These are phyloP conservation scores for Crossaster papposus DNA, from an alignment of 53 echinoderm and acorn worm species.

Conservation along the genomic window DNA sequence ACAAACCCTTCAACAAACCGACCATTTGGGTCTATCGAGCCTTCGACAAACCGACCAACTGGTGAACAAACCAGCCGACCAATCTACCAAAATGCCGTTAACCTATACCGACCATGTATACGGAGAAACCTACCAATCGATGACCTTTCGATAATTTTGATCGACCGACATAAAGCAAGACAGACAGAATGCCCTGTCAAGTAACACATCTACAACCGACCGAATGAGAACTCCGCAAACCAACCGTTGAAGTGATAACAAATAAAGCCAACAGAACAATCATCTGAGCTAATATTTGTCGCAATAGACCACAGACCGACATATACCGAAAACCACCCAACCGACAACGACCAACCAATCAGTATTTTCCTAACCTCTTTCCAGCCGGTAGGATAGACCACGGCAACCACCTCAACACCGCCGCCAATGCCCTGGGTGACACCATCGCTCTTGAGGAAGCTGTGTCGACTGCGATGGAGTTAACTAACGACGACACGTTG, in stretches of 20 bases:
- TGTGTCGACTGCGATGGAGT: constrained; percentile 47
- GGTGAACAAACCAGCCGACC: background rate
- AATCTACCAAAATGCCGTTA: background rate
- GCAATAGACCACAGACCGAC: background rate
- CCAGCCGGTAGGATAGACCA: constrained; percentile 74
- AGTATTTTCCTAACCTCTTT: background rate
- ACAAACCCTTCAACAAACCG: background rate
- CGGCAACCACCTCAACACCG: constrained; percentile 58
- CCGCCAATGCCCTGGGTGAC: constrained; percentile 56
- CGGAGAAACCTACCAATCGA: too few species aligned
- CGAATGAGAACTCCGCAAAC: too few species aligned
- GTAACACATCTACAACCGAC: too few species aligned
- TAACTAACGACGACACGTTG: constrained; percentile 65
- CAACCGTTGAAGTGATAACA: too few species aligned
- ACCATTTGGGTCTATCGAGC: background rate
- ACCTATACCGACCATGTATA: too few species aligned
- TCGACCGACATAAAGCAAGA: too few species aligned
- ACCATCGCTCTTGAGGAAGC: constrained; percentile 62
- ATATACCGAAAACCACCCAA: background rate
- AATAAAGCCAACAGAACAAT: too few species aligned
- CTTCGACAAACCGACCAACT: background rate
- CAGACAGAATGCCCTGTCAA: too few species aligned
- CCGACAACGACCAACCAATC: background rate
- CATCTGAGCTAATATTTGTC: too few species aligned
- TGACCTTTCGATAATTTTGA: too few species aligned